Evolutionary conservation across 1,140 invertebrate species (phyloP).

Genomic region (Elysia chlorotica): DNA sequence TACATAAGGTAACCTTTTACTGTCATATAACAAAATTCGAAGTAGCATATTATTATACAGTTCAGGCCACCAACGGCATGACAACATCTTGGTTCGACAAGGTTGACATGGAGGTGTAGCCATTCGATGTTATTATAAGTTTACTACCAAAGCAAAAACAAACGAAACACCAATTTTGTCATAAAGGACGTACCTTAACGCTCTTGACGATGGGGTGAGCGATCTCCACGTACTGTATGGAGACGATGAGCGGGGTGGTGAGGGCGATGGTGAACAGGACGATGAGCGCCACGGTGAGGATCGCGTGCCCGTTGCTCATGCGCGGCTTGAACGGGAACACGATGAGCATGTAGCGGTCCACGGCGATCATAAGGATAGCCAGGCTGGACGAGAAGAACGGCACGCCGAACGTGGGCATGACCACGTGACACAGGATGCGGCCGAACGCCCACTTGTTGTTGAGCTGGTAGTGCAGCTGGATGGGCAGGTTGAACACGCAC

Average conservation of each 20-base stretch:
- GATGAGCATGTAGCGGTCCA: constrained; percentile 72
- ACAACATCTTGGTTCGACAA: no score
- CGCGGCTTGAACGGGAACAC: constrained; percentile 66
- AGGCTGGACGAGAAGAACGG: constrained; percentile 74
- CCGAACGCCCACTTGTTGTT: constrained; percentile 83
- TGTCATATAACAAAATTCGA: no score
- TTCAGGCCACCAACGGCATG: no score
- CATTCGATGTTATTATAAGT: neutral
- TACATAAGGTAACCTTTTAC: no score
- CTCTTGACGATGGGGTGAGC: constrained; percentile 37
- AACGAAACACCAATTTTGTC: neutral
- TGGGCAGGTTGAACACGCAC: constrained; percentile 84
- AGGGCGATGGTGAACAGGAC: constrained; percentile 43
- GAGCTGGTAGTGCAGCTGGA: constrained; percentile 77
- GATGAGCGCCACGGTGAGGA: constrained; percentile 39
- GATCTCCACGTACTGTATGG: constrained; percentile 19
- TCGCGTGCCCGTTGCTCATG: constrained; percentile 46
- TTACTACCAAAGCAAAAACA: neutral
- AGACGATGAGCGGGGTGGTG: constrained; percentile 53
- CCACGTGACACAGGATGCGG: constrained; percentile 47
- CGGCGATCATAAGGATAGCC: constrained; percentile 74
- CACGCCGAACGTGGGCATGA: constrained; percentile 62
- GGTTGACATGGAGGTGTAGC: no score
- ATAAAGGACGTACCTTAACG: constrained; percentile 16
- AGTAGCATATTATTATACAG: no score